phyloP scores from a whole-genome alignment of 2,797 vertebrate species.

The Centroberyx gerrardi region DNA sequence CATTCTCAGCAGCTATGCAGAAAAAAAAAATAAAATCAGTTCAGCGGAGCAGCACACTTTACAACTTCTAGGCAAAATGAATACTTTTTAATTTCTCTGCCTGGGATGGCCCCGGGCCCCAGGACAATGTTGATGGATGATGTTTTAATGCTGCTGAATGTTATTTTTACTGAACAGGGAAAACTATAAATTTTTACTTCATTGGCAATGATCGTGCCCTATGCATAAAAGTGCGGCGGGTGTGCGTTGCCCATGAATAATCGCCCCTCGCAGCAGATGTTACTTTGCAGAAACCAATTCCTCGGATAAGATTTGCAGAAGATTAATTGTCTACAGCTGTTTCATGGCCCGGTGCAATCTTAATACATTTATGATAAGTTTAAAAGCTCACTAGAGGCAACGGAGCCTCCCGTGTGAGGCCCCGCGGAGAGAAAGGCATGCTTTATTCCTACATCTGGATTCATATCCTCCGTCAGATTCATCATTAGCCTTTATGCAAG shows the following conservation, averaged over 20 bases:
- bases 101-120: conserved; percentile 88
- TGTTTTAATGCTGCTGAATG: conserved; percentile 99
- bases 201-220: conserved; percentile 96
- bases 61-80: conserved; percentile 94
- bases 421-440: conserved; percentile 67
- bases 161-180: conserved; percentile 99
- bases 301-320: conserved; percentile 97
- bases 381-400: conserved; percentile 96
- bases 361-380: conserved; percentile 99
- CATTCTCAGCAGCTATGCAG: conserved; percentile 71
- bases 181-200: conserved; percentile 99
- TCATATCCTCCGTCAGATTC: conserved; percentile 94
- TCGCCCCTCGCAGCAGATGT: conserved; percentile 96
- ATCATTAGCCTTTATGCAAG: conserved; percentile 91
- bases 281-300: conserved; percentile 97
- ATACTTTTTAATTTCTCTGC: conserved; percentile 96
- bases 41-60: conserved; percentile 87
- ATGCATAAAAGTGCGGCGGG: conserved; percentile 93
- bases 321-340: conserved; percentile 99
- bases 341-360: conserved; percentile 99
- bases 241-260: conserved; percentile 94
- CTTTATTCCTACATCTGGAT: conserved; percentile 98
- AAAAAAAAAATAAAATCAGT: conserved; percentile 66
- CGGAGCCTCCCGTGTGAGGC: conserved; percentile 90
- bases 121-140: conserved; percentile 99